Conservation (phyloP, 1,140 invertebrate species). For the Drosophila ohnishii region DNA sequence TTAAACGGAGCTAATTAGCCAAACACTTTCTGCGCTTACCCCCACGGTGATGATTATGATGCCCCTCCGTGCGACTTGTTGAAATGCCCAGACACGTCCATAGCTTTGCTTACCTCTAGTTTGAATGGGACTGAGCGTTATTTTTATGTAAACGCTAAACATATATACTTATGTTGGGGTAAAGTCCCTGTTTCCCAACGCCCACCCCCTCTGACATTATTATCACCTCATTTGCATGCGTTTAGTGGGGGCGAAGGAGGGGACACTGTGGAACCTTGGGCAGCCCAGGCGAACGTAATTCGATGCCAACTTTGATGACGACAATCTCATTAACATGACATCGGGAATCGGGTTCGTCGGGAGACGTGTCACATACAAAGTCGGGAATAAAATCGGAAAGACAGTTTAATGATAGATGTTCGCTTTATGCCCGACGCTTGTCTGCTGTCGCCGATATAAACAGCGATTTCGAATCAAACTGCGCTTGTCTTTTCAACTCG, state of each 20-base stretch:
- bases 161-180: slow-evolving; percentile 12
- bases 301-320: slow-evolving; percentile 71
- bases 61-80: slow-evolving; percentile 32
- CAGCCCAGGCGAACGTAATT: slow-evolving; percentile 59
- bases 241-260: slow-evolving; percentile 32
- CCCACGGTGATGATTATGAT: neutral
- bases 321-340: slow-evolving; percentile 77
- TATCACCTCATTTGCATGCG: slow-evolving; percentile 73
- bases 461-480: slow-evolving; percentile 25
- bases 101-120: slow-evolving; percentile 55
- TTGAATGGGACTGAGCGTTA: slow-evolving; percentile 59
- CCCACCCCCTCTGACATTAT: slow-evolving; percentile 32
- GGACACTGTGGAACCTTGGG: slow-evolving; percentile 57
- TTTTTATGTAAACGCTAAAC: slow-evolving; percentile 40
- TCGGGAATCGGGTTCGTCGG: slow-evolving; percentile 49
- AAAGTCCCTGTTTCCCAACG: neutral
- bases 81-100: slow-evolving; percentile 62
- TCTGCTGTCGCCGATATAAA: slow-evolving; percentile 36
- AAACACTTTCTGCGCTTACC: slow-evolving; percentile 63
- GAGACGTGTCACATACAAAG: slow-evolving; percentile 29
- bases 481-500: slow-evolving; percentile 2
- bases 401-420: slow-evolving; percentile 51
- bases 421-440: slow-evolving; percentile 37
- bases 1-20: slow-evolving; percentile 65
- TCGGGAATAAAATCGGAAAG: slow-evolving; percentile 38